Evolutionary conservation across 2,888 invertebrate species (phyloP).

Genomic region (Scaeva pyrastri): DNA sequence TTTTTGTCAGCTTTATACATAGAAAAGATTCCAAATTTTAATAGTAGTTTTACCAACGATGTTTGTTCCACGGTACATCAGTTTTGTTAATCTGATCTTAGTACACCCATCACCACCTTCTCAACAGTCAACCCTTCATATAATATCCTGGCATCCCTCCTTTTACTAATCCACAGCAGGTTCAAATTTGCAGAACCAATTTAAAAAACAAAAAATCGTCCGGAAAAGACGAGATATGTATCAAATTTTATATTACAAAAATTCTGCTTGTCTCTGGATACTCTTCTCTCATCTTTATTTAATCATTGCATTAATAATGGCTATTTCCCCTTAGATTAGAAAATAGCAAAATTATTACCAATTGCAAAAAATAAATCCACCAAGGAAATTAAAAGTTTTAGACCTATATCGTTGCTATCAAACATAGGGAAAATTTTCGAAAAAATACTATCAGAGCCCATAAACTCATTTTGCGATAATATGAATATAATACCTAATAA

Average conservation of each 20-base stretch:
- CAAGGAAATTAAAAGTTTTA: constrained; percentile 11
- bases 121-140: not conserved
- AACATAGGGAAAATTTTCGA: not conserved
- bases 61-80: not conserved
- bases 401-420: not conserved
- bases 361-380: constrained; percentile 3
- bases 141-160: not conserved
- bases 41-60: not conserved
- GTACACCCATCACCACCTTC: not conserved
- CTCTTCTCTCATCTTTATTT: too few species aligned
- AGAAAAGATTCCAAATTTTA: not conserved
- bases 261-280: not conserved
- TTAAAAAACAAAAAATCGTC: constrained; percentile 6
- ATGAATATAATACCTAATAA: not conserved
- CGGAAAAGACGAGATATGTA: not conserved
- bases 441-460: not conserved
- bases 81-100: not conserved
- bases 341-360: not conserved
- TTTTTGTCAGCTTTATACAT: constrained; percentile 4
- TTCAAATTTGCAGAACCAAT: constrained; percentile 1
- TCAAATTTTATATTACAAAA: not conserved
- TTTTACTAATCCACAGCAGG: not conserved
- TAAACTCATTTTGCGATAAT: not conserved
- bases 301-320: too few species aligned
- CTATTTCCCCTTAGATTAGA: too few species aligned